Conservation (phyloP, 2,113 vertebrate genomes). For the Tenrec ecaudatus region DNA sequence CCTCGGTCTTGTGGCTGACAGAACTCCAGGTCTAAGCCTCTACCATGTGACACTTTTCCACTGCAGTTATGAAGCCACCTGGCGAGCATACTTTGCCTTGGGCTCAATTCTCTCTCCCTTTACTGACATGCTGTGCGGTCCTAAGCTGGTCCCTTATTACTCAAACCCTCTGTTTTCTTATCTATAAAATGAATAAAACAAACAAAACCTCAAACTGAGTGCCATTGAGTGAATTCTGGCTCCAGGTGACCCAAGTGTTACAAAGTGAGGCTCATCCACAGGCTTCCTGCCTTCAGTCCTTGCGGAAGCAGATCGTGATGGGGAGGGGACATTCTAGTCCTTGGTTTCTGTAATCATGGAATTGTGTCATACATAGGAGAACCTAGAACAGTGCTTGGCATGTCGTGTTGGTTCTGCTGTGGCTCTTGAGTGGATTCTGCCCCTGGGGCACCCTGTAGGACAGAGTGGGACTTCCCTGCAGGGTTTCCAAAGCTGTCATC, state of each 20-base stretch:
- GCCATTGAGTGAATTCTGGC: too few species aligned
- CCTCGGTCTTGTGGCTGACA: not conserved
- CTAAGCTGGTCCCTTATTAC: not conserved
- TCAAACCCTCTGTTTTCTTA: not conserved
- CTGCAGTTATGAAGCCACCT: not conserved
- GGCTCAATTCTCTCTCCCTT: not conserved
- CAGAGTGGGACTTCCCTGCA: not conserved
- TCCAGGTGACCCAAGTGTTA: too few species aligned
- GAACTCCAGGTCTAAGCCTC: not conserved
- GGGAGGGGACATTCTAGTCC: not conserved
- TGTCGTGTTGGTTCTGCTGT: too few species aligned
- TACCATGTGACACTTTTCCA: fast-evolving
- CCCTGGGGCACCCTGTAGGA: not conserved
- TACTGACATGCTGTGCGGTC: not conserved
- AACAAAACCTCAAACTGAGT: too few species aligned
- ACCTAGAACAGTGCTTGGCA: not conserved
- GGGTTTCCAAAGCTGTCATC: not conserved
- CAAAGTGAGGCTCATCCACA: too few species aligned
- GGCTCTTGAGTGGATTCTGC: not conserved
- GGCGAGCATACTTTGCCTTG: not conserved
- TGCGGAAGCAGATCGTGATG: not conserved
- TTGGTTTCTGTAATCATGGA: conserved; percentile 4
- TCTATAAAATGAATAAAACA: too few species aligned
- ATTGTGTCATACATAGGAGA: not conserved
- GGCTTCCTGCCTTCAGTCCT: too few species aligned